Percentiles rank a stretch among this genome's conserved stretches.
Evolutionary conservation across 37 sponge, comb jelly and placozoan genomes (phyloP).

Genomic region (Hormiphora californensis): DNA sequence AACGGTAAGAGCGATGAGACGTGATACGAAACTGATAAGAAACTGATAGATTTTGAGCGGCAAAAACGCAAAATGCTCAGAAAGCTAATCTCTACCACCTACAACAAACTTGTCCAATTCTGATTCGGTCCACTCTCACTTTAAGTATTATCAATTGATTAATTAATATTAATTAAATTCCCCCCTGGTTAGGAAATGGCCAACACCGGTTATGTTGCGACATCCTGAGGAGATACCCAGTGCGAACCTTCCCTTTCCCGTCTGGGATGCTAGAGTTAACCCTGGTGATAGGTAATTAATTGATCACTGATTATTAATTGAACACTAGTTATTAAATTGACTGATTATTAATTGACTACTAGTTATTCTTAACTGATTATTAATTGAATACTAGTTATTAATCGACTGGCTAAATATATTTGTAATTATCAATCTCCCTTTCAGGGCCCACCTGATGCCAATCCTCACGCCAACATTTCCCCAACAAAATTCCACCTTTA

Average conservation of each 20-base stretch:
- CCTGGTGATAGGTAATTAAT: background rate
- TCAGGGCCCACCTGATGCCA: constrained; percentile 84
- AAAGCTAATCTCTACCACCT: no score
- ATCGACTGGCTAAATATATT: no score
- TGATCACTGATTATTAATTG: no score
- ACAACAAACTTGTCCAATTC: no score
- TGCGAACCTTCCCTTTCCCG: constrained; percentile 68
- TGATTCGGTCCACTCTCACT: no score
- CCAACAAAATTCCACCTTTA: constrained; percentile 98
- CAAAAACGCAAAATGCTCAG: no score
- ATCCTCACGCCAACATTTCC: constrained; percentile 99
- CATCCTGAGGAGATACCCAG: constrained; percentile 63
- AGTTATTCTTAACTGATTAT: background rate
- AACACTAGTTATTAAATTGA: background rate
- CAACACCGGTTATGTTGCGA: constrained; percentile 77
- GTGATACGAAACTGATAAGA: no score
- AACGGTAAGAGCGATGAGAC: no score
- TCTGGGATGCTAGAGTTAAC: constrained; percentile 76
- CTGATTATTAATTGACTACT: background rate
- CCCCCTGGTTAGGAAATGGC: constrained; percentile 72
- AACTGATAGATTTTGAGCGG: no score
- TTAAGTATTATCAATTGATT: no score
- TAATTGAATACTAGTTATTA: background rate
- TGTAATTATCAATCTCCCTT: no score
- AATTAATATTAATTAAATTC: background rate